A percentile compares a stretch with the other conserved stretches of the same genome.
Evolutionary conservation across 2,113 vertebrate species (phyloP).

Genomic region (Ivindomyrus marchei): DNA sequence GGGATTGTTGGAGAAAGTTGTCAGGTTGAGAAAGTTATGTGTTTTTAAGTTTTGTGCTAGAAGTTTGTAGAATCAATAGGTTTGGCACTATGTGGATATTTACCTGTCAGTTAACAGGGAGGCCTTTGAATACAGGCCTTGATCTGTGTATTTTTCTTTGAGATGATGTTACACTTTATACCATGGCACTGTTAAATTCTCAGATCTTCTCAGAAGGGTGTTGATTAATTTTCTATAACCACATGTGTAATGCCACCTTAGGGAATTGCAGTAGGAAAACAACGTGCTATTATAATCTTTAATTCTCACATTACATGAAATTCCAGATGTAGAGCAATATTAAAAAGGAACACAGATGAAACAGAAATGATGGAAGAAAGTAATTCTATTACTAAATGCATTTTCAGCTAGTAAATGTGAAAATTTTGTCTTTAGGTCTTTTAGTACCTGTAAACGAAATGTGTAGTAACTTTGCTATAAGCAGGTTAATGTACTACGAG

Average conservation of each 20-base stretch:
- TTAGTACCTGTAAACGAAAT: background rate
- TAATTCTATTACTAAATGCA: background rate
- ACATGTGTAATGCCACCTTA: background rate
- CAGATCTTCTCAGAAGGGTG: background rate
- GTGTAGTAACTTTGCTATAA: background rate
- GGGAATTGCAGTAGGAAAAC: background rate
- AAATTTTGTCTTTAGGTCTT: background rate
- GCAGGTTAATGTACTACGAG: background rate
- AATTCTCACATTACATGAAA: background rate
- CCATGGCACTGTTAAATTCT: background rate
- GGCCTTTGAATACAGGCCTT: background rate
- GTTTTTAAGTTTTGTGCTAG: background rate
- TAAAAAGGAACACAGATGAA: background rate
- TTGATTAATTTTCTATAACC: background rate
- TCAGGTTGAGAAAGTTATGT: background rate
- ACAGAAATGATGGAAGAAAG: background rate
- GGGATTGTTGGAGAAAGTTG: background rate
- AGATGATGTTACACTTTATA: background rate
- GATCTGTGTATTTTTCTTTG: background rate
- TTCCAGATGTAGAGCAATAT: background rate
- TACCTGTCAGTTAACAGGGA: background rate
- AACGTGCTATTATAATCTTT: background rate
- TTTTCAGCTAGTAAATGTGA: background rate
- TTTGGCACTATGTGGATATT: background rate
- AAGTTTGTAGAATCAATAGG: background rate